A percentile compares a stretch with the other conserved stretches of the same genome.
Conservation (phyloP, 1,140 invertebrate species). For the Ctenoplectra terminalis region DNA sequence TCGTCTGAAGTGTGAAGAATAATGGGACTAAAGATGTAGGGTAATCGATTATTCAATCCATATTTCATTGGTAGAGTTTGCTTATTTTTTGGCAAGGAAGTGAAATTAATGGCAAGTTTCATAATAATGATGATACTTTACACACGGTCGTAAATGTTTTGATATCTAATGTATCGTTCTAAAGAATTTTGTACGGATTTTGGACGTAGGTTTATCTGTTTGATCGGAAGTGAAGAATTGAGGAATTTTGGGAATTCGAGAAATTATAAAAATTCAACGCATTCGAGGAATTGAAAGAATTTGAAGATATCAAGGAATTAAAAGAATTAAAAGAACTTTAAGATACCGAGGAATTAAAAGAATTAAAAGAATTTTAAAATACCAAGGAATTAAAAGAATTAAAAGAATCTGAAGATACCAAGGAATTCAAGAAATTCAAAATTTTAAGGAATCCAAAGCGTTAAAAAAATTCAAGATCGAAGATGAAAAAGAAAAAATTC, state of each 20-base stretch:
- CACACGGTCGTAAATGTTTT: too few species aligned
- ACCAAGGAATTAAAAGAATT: too few species aligned
- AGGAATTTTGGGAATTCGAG: too few species aligned
- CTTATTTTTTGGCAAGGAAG: background rate
- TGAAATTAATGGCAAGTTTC: background rate
- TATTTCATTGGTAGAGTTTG: background rate
- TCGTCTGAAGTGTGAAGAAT: background rate
- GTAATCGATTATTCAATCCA: background rate
- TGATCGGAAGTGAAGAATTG: background rate
- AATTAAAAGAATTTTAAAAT: too few species aligned
- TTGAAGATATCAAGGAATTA: too few species aligned
- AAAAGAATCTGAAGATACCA: too few species aligned
- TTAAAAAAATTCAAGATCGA: background rate
- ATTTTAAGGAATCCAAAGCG: background rate
- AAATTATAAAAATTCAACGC: accelerated
- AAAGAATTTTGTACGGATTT: too few species aligned
- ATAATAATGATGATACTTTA: too few species aligned
- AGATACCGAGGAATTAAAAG: too few species aligned
- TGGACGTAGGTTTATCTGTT: too few species aligned
- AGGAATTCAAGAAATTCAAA: background rate
- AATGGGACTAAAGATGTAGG: background rate
- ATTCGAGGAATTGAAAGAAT: background rate
- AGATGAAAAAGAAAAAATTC: background rate
- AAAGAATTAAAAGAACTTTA: too few species aligned
- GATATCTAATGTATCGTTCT: too few species aligned